Evolutionary conservation across 2,797 vertebrate species (phyloP).

Genomic region (Bufotes viridis): DNA sequence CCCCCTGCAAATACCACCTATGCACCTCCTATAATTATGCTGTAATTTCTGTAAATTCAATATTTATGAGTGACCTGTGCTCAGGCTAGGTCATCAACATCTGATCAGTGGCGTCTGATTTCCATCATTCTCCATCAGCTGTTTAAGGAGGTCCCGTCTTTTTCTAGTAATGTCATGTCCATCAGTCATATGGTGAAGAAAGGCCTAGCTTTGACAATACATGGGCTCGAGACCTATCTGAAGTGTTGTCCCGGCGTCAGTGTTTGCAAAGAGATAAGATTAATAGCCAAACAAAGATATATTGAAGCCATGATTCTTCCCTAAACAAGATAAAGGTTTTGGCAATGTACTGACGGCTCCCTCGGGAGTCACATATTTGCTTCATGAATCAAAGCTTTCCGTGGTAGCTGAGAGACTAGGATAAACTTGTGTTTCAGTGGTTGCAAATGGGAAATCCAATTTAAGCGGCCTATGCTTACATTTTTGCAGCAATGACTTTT

Average conservation of each 20-base stretch:
- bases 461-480: conserved; percentile 13
- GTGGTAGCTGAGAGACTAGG: conserved; percentile 33
- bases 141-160: too few species aligned
- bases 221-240: background rate
- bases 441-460: conserved; percentile 24
- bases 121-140: too few species aligned
- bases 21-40: too few species aligned
- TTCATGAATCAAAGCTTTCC: conserved; percentile 53
- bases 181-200: background rate
- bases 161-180: too few species aligned
- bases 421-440: conserved; percentile 55
- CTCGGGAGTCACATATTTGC: conserved; percentile 61
- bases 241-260: conserved; percentile 44
- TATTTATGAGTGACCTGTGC: too few species aligned
- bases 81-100: too few species aligned
- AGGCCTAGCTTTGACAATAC: background rate
- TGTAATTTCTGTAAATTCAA: too few species aligned
- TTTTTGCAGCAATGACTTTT: conserved; percentile 22
- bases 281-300: conserved; percentile 65
- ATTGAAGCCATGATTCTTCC: conserved; percentile 67
- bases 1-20: too few species aligned
- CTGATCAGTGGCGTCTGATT: too few species aligned
- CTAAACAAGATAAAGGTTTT: conserved; percentile 66
- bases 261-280: conserved; percentile 40
- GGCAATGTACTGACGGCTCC: conserved; percentile 63